A percentile compares a stretch with the other conserved stretches of the same genome.
These are phyloP conservation scores for Aix galericulata DNA, from an alignment of 2,113 vertebrate species.

Conservation along the genomic window DNA sequence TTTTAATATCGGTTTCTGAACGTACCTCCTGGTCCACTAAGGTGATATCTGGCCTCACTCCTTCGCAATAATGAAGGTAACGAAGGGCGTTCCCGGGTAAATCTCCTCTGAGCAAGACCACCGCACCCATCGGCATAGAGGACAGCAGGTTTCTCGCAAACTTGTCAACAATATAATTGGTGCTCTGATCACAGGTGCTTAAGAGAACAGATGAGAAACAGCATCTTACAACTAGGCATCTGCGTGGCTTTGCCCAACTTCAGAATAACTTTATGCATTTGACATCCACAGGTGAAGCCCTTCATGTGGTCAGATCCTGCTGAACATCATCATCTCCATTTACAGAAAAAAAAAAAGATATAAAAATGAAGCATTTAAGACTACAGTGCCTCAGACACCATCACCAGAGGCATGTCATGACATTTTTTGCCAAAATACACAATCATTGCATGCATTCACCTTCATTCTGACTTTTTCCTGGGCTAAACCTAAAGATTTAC, in stretches of 20 bases:
- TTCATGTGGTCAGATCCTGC: not conserved
- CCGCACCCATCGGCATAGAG: conserved; percentile 83
- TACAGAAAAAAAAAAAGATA: not conserved
- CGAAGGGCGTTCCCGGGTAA: conserved; percentile 94
- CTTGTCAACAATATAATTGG: conserved; percentile 84
- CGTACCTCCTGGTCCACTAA: conserved; percentile 96
- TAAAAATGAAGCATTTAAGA: not conserved
- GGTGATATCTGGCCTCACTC: conserved; percentile 85
- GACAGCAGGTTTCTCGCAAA: conserved; percentile 90
- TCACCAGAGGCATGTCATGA: not conserved
- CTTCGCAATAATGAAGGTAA: conserved; percentile 92
- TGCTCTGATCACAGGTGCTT: conserved; percentile 90
- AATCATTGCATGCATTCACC: not conserved
- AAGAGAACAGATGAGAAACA: not conserved
- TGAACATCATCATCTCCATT: not conserved
- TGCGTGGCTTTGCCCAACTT: not conserved
- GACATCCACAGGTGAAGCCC: not conserved
- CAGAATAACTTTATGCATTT: not conserved
- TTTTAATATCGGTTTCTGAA: not conserved
- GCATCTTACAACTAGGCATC: not conserved
- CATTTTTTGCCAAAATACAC: not conserved
- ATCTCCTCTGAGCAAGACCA: conserved; percentile 93
- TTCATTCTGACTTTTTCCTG: not conserved
- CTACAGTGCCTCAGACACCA: not conserved
- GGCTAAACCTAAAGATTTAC: not conserved